These are phyloP conservation scores for Oxystoma pomonae DNA, from an alignment of 2,888 invertebrate species.

Conservation along the genomic window DNA sequence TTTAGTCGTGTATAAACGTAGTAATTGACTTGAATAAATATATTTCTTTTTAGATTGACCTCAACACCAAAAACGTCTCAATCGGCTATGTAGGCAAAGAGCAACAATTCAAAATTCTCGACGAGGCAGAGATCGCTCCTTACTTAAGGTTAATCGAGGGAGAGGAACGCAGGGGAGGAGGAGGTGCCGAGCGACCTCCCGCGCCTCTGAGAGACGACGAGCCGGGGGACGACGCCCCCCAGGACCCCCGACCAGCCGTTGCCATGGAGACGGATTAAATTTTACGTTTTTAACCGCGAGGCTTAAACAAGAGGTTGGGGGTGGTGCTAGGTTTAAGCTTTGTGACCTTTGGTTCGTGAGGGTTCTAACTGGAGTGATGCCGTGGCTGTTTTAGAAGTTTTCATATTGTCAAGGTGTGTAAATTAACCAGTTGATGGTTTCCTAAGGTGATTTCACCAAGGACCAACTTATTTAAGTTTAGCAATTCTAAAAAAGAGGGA, in stretches of 20 bases:
- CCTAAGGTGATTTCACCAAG: no score
- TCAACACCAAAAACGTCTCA: conserved; percentile 90
- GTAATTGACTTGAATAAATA: no score
- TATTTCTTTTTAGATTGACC: conserved; percentile 53
- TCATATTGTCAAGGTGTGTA: no score
- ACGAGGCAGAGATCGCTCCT: conserved; percentile 65
- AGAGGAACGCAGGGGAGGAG: conserved; percentile 43
- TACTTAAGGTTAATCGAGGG: conserved; percentile 56
- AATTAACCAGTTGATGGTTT: no score
- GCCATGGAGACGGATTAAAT: conserved; percentile 51
- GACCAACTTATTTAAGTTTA: no score
- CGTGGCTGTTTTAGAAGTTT: conserved; percentile 39
- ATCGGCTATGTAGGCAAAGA: conserved; percentile 84
- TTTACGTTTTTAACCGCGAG: background rate
- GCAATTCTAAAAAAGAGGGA: no score
- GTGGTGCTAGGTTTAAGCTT: background rate
- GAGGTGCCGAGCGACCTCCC: conserved; percentile 23
- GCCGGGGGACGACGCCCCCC: conserved; percentile 44
- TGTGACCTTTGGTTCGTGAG: conserved; percentile 6
- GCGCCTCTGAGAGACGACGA: conserved; percentile 38
- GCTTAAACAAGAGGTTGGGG: background rate
- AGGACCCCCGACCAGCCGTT: conserved; percentile 50
- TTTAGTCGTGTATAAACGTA: no score
- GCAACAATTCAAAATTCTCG: conserved; percentile 72
- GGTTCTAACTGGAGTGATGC: conserved; percentile 28